These are phyloP conservation scores for Nanorana parkeri DNA, from an alignment of 2,113 vertebrate genomes.

Conservation along the genomic window DNA sequence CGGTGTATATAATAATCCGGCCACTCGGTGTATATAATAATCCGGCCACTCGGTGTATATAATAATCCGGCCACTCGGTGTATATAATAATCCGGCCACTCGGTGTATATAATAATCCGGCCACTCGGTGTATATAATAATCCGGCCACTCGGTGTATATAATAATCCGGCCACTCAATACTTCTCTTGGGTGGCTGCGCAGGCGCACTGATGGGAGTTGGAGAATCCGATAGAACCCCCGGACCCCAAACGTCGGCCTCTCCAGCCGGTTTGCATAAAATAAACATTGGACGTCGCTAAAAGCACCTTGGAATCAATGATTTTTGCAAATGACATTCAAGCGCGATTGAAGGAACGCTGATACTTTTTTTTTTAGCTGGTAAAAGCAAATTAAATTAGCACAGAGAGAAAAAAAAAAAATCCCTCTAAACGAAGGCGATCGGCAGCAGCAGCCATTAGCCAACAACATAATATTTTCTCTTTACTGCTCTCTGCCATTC, in stretches of 20 bases:
- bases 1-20: too few species aligned
- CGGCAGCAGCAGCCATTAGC: conserved; percentile 79
- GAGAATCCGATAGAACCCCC: too few species aligned
- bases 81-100: too few species aligned
- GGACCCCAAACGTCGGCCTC: not conserved
- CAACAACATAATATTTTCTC: conserved; percentile 84
- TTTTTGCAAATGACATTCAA: conserved; percentile 79
- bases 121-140: too few species aligned
- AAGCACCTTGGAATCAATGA: conserved; percentile 76
- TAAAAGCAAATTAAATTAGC: conserved; percentile 81
- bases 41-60: too few species aligned
- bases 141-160: too few species aligned
- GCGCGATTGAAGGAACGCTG: conserved; percentile 65
- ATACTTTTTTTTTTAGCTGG: conserved; percentile 72
- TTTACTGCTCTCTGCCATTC: conserved; percentile 84
- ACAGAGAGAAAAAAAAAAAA: conserved; percentile 70
- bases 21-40: too few species aligned
- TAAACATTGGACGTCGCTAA: conserved; percentile 74
- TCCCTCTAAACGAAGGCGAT: conserved; percentile 70
- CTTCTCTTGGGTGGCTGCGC: too few species aligned
- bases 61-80: too few species aligned
- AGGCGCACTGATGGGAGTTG: too few species aligned
- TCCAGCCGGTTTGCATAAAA: conserved; percentile 71
- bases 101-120: too few species aligned
- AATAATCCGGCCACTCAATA: too few species aligned